A percentile compares a stretch with the other conserved stretches of the same genome.
Evolutionary conservation across 1,140 invertebrate genomes (phyloP).

Genomic region (Pantala flavescens): DNA sequence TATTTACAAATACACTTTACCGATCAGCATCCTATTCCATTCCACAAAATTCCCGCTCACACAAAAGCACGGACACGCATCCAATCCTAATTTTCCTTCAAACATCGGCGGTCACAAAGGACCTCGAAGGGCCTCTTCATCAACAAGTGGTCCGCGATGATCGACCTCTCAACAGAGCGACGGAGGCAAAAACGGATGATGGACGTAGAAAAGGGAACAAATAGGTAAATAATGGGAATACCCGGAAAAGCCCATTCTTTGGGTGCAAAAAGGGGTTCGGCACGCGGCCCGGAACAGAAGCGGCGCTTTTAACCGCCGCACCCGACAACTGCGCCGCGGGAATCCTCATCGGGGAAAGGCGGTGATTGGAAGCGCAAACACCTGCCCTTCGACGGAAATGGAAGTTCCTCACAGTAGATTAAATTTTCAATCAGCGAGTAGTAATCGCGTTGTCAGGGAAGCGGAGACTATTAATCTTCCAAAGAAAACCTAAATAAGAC

Average conservation of each 20-base stretch:
- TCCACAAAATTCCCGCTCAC: neutral
- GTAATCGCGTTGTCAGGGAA: neutral
- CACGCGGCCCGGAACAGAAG: too few relatives aligned
- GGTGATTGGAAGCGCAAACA: too few relatives aligned
- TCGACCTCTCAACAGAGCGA: neutral
- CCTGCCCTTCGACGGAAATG: neutral
- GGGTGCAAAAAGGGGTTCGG: too few relatives aligned
- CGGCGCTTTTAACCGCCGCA: too few relatives aligned
- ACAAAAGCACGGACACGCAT: neutral
- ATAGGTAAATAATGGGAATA: too few relatives aligned
- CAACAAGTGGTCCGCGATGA: constrained; percentile 2
- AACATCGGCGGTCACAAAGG: neutral
- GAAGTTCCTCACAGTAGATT: neutral
- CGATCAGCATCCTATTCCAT: neutral
- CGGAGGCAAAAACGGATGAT: neutral
- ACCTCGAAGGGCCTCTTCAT: neutral
- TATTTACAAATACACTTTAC: constrained; percentile 4
- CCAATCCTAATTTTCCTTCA: constrained; percentile 2
- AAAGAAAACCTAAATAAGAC: constrained; percentile 3
- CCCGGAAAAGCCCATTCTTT: too few relatives aligned
- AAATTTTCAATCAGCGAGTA: constrained; percentile 1
- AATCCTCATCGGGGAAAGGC: too few relatives aligned
- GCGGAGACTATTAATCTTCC: neutral
- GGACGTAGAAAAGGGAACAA: neutral
- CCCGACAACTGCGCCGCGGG: too few relatives aligned